These are phyloP conservation scores for Panopea generosa DNA, from an alignment of 2,888 invertebrate species.

Conservation along the genomic window DNA sequence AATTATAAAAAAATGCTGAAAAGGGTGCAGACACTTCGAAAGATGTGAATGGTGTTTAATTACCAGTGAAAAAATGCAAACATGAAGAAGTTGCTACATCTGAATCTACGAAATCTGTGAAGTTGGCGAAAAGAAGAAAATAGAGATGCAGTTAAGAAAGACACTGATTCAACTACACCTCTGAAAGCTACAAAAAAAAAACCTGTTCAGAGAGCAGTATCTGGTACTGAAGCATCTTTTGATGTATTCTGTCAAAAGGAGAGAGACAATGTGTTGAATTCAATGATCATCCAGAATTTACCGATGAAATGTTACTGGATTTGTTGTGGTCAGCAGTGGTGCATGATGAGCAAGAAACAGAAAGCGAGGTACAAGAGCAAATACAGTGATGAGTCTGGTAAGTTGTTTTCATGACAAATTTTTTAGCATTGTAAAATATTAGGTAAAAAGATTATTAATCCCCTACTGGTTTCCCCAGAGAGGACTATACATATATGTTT, in stretches of 20 bases:
- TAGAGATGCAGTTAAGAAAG: conserved; percentile 46
- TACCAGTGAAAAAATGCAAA: conserved; percentile 44
- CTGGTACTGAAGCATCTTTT: conserved; percentile 74
- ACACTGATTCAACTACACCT: no score
- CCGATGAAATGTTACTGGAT: conserved; percentile 74
- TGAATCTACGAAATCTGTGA: conserved; percentile 21
- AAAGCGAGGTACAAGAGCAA: conserved; percentile 75
- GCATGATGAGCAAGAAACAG: conserved; percentile 78
- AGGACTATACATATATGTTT: no score
- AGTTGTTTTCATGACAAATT: no score
- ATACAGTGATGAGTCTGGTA: no score
- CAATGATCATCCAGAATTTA: conserved; percentile 80
- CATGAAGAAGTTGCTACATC: conserved; percentile 53
- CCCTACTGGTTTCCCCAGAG: no score
- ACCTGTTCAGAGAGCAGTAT: conserved; percentile 10
- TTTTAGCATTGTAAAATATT: no score
- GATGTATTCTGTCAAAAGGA: conserved; percentile 82
- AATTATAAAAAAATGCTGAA: conserved; percentile 37
- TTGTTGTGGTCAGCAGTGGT: conserved; percentile 79
- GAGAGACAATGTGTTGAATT: conserved; percentile 73
- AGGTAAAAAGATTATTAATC: no score
- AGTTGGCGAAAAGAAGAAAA: conserved; percentile 43
- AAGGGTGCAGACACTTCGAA: conserved; percentile 30
- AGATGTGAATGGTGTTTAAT: conserved; percentile 17
- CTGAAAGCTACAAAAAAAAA: conserved; percentile 32